phyloP scores from a whole-genome alignment of 1,140 invertebrate species.

The Eupristina koningsbergeri region DNA sequence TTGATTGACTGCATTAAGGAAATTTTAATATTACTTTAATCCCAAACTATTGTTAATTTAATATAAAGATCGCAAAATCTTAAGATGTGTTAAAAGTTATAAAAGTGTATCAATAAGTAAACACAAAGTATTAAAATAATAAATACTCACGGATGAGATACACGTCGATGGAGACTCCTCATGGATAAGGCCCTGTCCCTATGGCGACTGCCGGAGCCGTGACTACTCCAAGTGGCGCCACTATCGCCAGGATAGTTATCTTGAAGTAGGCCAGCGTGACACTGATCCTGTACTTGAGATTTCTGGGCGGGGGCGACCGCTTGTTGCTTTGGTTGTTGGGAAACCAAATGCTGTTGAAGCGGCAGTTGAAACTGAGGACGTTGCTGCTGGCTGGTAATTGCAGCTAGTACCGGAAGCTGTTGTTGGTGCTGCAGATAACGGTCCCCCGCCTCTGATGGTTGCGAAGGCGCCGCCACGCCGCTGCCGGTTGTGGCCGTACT shows the following conservation, averaged over 20 bases:
- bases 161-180: slow-evolving; percentile 70
- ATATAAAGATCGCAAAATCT: no score
- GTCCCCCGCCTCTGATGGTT: slow-evolving; percentile 44
- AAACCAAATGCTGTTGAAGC: slow-evolving; percentile 1
- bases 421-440: neutral
- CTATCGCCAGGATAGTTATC: slow-evolving; percentile 57
- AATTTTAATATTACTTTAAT: no score
- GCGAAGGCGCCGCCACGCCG: slow-evolving; percentile 60
- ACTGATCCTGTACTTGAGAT: slow-evolving; percentile 52
- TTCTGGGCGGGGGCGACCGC: slow-evolving; percentile 63
- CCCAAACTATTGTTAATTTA: no score
- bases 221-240: slow-evolving; percentile 56
- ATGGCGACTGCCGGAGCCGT: slow-evolving; percentile 57
- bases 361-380: slow-evolving; percentile 36
- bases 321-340: slow-evolving; percentile 54
- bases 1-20: no score
- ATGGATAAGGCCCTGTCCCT: slow-evolving; percentile 68
- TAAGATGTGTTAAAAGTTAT: neutral
- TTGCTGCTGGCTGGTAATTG: neutral
- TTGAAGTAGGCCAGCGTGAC: slow-evolving; percentile 58
- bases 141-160: slow-evolving; percentile 71
- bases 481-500: slow-evolving; percentile 61
- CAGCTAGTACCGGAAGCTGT: slow-evolving; percentile 8
- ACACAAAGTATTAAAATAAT: slow-evolving; percentile 17
- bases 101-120: neutral